Base-by-base conservation (phyloP, 1,140 invertebrate species). In the Diabrotica virgifera region DNA sequence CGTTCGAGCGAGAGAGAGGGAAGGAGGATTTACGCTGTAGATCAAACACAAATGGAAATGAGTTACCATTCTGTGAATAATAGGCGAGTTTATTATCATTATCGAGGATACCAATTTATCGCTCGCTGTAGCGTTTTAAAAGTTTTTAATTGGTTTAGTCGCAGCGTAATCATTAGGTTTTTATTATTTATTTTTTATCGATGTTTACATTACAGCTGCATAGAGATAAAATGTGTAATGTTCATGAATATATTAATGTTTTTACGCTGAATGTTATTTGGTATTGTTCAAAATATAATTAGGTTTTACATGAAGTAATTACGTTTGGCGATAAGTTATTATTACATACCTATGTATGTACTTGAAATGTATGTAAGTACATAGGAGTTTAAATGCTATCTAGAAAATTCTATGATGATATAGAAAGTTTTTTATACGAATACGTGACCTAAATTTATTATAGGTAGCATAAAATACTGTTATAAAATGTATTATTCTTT, bases 41-140 rank as follows among this genome's bases (percentile, higher is more conserved):
- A 53, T 37, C 60, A 66, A 66, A 66, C 54, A 62, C 59, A 54
- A 54, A 62, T 62, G 60, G 52, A 62, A 62, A 62, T 62, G 50
- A 62, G 60, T 54, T 62, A 62, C 60, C 46, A 50, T 50, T 61
- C 13, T 36, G 56, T 52, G 50, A 52, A 61, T 52, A 52, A 50
- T n/a, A 58, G 36, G 51, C 35, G 51, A 51, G 13, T 60, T 55
- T 53, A 52, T 46, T n/a, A 14, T 12, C 35, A 52, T 46, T n/a
- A 14, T 12, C 35, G 35, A 37, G 60, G 37, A 62, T 62, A 62
- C 60, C 52, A 62, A 52, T 53, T 54, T 54, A 62, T 62, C 60
- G 37, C 60, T 62, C 60, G 37, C 60, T 62, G 51, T 54, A 62
- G 51, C 59, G 46, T 52, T 61, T 61, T 61, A 46, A 61, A 52